Conservation (phyloP, 2,888 invertebrate genomes). For the Andrena minutula region DNA sequence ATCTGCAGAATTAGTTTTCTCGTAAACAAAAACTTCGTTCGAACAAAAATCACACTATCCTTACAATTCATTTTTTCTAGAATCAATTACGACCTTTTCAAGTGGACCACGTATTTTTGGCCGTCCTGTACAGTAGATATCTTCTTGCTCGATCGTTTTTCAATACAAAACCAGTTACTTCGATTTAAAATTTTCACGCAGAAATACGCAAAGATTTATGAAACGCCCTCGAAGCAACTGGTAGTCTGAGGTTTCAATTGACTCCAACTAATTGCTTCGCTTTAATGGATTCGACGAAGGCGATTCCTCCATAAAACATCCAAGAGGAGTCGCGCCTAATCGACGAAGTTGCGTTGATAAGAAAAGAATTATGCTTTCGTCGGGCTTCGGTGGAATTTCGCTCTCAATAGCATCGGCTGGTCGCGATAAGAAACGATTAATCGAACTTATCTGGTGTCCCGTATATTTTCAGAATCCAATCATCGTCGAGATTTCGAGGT, state of each 20-base stretch:
- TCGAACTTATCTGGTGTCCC: constrained; percentile 59
- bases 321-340: constrained; percentile 7
- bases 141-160: too few relatives aligned
- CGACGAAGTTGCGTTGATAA: constrained; percentile 28
- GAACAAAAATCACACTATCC: too few relatives aligned
- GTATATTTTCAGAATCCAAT: constrained; percentile 73
- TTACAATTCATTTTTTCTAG: too few relatives aligned
- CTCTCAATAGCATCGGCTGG: constrained; percentile 55
- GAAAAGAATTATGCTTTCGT: constrained; percentile 40
- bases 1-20: too few relatives aligned
- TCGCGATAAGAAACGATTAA: constrained; percentile 52
- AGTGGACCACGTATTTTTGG: too few relatives aligned
- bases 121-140: too few relatives aligned
- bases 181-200: too few relatives aligned
- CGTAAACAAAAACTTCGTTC: too few relatives aligned
- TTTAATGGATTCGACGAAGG: constrained; percentile 26
- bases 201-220: too few relatives aligned
- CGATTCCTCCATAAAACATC: constrained; percentile 8
- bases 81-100: too few relatives aligned
- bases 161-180: too few relatives aligned
- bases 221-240: not conserved
- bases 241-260: constrained; percentile 22
- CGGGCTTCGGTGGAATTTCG: constrained; percentile 17
- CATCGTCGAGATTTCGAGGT: constrained; percentile 76
- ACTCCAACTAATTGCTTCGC: constrained; percentile 19